phyloP scores from a whole-genome alignment of 2,113 vertebrate species.

The Onychostruthus taczanowskii region DNA sequence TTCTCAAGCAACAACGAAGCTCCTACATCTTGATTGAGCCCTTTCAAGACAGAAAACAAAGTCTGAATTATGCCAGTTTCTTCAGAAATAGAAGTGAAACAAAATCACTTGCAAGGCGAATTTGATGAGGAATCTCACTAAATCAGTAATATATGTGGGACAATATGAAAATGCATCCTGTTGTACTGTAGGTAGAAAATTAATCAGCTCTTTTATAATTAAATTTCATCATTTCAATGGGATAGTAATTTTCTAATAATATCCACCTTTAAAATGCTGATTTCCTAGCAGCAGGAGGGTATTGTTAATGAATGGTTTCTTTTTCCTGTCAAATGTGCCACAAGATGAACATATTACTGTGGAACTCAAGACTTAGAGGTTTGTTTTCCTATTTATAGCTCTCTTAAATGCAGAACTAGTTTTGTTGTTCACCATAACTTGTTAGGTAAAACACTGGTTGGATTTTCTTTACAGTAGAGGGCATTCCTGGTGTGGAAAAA shows the following conservation, averaged over 20 bases:
- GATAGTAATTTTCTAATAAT: neutral
- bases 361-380: neutral
- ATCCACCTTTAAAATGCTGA: neutral
- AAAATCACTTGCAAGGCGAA: conserved; percentile 1
- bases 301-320: neutral
- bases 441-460: neutral
- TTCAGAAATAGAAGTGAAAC: conserved; percentile 7
- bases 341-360: neutral
- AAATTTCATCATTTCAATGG: neutral
- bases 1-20: conserved; percentile 6
- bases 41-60: conserved; percentile 39
- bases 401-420: neutral
- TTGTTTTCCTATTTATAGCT: neutral
- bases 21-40: conserved; percentile 14
- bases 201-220: neutral
- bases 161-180: neutral
- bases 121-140: neutral
- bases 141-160: neutral
- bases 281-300: neutral
- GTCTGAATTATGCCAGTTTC: neutral
- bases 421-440: neutral
- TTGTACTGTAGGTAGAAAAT: neutral
- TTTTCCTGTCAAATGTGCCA: neutral
- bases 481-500: neutral
- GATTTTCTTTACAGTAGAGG: neutral